phyloP scores from a whole-genome alignment of 2,113 vertebrate genomes.

The Amblyornis subalaris region DNA sequence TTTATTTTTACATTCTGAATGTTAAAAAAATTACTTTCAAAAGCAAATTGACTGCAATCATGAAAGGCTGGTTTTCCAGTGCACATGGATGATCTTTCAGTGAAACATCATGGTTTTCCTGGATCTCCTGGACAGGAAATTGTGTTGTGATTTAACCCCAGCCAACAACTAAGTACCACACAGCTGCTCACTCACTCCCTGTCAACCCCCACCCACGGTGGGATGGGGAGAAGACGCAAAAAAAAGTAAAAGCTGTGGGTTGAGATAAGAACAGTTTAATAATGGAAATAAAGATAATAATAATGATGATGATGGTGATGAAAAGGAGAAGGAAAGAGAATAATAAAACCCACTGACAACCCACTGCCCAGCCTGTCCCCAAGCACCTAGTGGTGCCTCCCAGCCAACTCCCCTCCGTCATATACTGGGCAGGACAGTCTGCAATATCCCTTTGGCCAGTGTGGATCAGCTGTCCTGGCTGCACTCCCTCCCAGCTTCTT shows the following conservation, averaged over 20 bases:
- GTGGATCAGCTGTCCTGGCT: not conserved
- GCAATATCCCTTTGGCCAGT: not conserved
- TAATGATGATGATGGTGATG: not conserved
- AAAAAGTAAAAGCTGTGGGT: not conserved
- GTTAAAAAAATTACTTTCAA: not conserved
- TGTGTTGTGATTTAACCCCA: not conserved
- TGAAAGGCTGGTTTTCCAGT: not conserved
- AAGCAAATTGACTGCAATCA: not conserved
- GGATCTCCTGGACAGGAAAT: not conserved
- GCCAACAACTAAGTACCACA: not conserved
- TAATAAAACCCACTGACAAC: not conserved
- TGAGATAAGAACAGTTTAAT: not conserved
- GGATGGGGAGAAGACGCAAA: not conserved
- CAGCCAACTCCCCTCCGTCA: not conserved
- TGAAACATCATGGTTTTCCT: not conserved
- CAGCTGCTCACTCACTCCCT: not conserved
- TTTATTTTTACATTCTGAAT: not conserved
- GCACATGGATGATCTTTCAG: not conserved
- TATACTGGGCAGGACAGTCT: not conserved
- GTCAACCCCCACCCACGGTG: not conserved
- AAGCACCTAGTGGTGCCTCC: not conserved
- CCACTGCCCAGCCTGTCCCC: not conserved
- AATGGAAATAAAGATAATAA: not conserved
- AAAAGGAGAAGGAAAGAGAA: not conserved
- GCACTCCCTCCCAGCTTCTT: not conserved